Evolutionary conservation across 2,797 vertebrate species (phyloP).

Genomic region (Masticophis lateralis): DNA sequence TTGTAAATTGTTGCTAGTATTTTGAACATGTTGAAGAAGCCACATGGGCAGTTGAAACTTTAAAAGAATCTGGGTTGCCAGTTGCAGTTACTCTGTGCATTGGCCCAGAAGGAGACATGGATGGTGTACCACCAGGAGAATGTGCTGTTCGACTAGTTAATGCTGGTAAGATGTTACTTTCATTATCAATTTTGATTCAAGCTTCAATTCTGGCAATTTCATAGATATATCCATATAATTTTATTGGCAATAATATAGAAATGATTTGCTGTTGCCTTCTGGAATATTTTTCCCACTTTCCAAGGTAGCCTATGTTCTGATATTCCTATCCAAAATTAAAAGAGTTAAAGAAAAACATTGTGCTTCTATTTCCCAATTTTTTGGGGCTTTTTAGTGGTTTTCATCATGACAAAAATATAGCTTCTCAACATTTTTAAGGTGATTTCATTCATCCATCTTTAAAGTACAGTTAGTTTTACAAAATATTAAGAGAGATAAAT

Average conservation of each 20-base stretch:
- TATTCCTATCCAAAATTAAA: not conserved
- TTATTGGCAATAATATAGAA: not conserved
- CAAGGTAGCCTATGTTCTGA: not conserved
- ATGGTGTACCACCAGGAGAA: constrained; percentile 82
- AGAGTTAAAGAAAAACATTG: not conserved
- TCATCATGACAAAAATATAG: not conserved
- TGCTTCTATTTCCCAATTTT: not conserved
- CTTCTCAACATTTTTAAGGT: not conserved
- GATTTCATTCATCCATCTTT: not conserved
- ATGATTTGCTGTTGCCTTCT: not conserved
- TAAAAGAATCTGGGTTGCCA: constrained; percentile 85
- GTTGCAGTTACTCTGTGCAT: constrained; percentile 90
- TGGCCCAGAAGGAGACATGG: constrained; percentile 90
- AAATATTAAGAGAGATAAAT: not conserved
- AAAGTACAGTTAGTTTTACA: not conserved
- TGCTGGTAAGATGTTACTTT: constrained; percentile 76
- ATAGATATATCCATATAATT: not conserved
- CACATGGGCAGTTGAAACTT: constrained; percentile 89
- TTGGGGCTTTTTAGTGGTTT: not conserved
- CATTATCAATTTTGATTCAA: not conserved
- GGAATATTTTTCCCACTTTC: not conserved
- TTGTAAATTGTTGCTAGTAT: constrained; percentile 75
- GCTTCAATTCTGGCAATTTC: not conserved
- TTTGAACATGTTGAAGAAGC: constrained; percentile 98
- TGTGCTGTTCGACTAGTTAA: constrained; percentile 87